phyloP scores from a whole-genome alignment of 2,113 vertebrate species.

The Epinephelus lanceolatus region DNA sequence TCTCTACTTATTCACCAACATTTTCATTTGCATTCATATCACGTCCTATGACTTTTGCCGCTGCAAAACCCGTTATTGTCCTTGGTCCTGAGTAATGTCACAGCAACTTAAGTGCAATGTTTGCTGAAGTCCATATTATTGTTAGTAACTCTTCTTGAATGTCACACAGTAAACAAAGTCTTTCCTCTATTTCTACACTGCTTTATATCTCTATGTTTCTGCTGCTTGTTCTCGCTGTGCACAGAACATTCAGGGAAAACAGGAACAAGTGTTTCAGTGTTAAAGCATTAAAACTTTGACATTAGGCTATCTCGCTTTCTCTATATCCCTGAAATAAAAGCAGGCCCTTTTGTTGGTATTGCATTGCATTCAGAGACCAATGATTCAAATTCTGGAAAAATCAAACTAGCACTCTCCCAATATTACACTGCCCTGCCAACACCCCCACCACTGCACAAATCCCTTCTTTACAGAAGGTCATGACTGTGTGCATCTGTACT shows the following conservation, averaged over 20 bases:
- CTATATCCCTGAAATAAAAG: slow-evolving; percentile 2
- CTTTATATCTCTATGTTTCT: not conserved
- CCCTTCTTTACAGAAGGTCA: slow-evolving; percentile 28
- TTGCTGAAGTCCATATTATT: not conserved
- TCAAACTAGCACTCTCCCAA: not conserved
- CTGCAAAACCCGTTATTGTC: not conserved
- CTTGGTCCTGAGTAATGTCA: not conserved
- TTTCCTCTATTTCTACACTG: not conserved
- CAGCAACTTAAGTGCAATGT: not conserved
- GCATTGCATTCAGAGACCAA: not conserved
- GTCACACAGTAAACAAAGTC: slow-evolving; percentile 7
- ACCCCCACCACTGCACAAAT: slow-evolving; percentile 8
- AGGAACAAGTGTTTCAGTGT: not conserved
- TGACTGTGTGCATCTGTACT: slow-evolving; percentile 24
- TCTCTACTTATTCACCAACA: not conserved
- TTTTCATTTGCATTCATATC: not conserved
- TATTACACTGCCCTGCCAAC: not conserved
- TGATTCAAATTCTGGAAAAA: not conserved
- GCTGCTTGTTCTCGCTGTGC: not conserved
- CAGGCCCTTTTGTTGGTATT: not conserved
- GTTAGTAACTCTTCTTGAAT: slow-evolving; percentile 4
- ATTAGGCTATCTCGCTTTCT: not conserved
- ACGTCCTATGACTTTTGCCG: not conserved
- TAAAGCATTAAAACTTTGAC: not conserved
- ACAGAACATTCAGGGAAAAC: not conserved